phyloP scores from a whole-genome alignment of 2,113 vertebrate genomes.

The Hystrix cristata region DNA sequence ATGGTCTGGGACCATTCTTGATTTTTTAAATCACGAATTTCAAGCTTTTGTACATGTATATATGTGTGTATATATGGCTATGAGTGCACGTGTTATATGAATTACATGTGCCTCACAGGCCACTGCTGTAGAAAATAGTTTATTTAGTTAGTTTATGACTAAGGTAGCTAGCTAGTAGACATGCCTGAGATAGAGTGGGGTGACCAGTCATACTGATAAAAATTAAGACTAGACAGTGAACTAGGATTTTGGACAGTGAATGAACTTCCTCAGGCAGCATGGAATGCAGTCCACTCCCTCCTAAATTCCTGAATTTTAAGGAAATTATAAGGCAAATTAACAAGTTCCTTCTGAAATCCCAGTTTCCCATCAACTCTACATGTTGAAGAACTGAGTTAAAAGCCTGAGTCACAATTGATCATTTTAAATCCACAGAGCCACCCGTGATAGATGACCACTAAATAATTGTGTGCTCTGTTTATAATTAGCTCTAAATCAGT shows the following conservation, averaged over 20 bases:
- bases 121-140: neutral
- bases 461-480: neutral
- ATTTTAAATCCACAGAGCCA: neutral
- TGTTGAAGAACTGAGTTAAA: neutral
- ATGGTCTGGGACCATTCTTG: neutral
- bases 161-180: neutral
- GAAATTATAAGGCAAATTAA: neutral
- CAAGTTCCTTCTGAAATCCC: neutral
- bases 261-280: neutral
- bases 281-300: neutral
- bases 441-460: neutral
- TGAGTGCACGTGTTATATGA: neutral
- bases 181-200: neutral
- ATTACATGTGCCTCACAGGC: neutral
- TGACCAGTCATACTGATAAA: neutral
- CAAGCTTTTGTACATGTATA: neutral
- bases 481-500: neutral
- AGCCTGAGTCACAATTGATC: neutral
- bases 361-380: neutral
- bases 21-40: conserved; percentile 3
- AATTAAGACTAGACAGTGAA: neutral
- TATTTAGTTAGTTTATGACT: neutral
- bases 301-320: neutral
- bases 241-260: neutral
- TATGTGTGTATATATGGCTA: neutral